These are phyloP conservation scores for Magallana angulata DNA, from an alignment of 1,140 invertebrate species.

Conservation along the genomic window DNA sequence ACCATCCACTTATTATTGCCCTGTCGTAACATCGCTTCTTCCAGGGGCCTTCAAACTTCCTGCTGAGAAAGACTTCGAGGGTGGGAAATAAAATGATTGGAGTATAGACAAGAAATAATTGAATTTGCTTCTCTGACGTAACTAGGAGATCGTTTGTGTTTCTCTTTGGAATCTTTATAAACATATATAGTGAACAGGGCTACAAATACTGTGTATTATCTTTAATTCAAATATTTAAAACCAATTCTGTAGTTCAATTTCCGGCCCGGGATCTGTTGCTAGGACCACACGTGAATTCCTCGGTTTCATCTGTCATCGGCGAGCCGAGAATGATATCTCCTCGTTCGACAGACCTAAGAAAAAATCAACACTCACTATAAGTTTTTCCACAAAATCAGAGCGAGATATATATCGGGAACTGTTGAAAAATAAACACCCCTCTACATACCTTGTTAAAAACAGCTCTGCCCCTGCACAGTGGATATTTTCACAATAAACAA, in stretches of 20 bases:
- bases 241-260: constrained; percentile 31
- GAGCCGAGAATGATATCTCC: constrained; percentile 27
- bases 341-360: background rate
- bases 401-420: constrained; percentile 33
- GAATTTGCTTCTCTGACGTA: constrained; percentile 1
- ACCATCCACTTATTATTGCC: no score
- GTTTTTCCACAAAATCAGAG: constrained; percentile 36
- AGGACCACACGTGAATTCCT: constrained; percentile 28
- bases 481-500: constrained; percentile 35
- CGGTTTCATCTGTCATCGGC: background rate
- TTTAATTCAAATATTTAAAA: constrained; percentile 37
- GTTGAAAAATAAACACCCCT: constrained; percentile 29
- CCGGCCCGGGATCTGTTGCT: constrained; percentile 15
- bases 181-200: constrained; percentile 30
- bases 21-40: no score
- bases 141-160: constrained; percentile 25
- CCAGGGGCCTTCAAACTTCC: no score
- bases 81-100: constrained; percentile 16
- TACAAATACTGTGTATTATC: constrained; percentile 22
- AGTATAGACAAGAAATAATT: constrained; percentile 37
- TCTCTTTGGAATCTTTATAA: constrained; percentile 34
- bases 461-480: background rate
- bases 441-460: constrained; percentile 36
- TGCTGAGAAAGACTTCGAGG: background rate
- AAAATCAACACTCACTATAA: constrained; percentile 36